phyloP scores from a whole-genome alignment of 2,797 vertebrate species.

The Molossus alvarezi region DNA sequence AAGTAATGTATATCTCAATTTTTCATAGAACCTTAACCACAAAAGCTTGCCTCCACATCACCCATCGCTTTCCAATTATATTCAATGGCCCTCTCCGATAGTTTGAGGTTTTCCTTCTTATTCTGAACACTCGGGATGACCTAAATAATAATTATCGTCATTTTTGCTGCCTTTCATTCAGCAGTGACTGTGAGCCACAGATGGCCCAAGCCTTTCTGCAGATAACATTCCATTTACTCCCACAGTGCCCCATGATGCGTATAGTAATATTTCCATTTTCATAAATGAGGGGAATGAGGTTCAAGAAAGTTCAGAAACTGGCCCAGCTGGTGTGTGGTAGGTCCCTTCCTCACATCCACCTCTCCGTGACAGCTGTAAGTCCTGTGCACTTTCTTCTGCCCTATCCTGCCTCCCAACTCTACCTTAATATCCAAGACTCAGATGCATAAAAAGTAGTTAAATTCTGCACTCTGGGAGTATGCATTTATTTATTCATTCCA shows the following conservation, averaged over 20 bases:
- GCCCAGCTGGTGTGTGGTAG: background rate
- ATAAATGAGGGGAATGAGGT: background rate
- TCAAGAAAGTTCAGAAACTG: background rate
- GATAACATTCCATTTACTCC: background rate
- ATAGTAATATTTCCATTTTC: background rate
- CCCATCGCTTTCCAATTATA: background rate
- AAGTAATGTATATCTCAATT: background rate
- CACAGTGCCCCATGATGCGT: background rate
- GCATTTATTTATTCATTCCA: background rate
- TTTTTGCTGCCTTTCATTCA: background rate
- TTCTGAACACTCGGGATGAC: constrained; percentile 6
- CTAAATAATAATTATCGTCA: background rate
- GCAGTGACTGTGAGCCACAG: background rate
- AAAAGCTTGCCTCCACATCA: background rate
- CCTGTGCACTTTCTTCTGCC: background rate
- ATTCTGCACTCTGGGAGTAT: background rate
- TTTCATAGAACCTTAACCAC: background rate
- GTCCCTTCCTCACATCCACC: background rate
- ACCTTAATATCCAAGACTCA: background rate
- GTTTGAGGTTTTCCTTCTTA: background rate
- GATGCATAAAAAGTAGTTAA: background rate
- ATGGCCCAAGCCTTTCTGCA: no score
- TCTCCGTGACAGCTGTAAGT: background rate
- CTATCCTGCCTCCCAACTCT: no score
- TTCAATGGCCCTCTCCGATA: background rate